Conservation (phyloP, 53 echinoderm and acorn worm genomes). For the Actinopyga echinites region DNA sequence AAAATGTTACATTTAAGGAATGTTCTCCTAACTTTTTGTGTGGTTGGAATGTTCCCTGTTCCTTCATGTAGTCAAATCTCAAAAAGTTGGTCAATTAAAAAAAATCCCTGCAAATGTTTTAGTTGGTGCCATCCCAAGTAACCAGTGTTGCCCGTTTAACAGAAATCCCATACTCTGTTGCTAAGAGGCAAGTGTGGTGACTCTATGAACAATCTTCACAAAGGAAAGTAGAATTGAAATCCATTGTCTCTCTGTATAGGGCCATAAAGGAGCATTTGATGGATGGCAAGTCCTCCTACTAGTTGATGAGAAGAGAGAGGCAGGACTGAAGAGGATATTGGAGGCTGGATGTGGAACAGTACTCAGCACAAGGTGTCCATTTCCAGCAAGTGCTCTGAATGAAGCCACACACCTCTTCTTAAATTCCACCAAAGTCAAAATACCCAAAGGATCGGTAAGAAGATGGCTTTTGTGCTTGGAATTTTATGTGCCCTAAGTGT, state of each 20-base stretch:
- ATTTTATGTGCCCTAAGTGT: no score
- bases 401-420: conserved; percentile 91
- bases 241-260: not conserved
- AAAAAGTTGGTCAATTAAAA: no score
- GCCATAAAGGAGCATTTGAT: conserved; percentile 70
- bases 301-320: conserved; percentile 79
- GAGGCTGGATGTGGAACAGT: conserved; percentile 89
- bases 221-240: not conserved
- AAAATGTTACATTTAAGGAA: no score
- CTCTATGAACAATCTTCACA: not conserved
- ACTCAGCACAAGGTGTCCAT: conserved; percentile 76
- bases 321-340: conserved; percentile 84
- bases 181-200: not conserved
- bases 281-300: conserved; percentile 82
- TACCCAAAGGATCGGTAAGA: conserved; percentile 67
- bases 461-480: not conserved
- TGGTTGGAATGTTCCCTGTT: no score
- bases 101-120: no score
- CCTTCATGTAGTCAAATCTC: no score
- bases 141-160: no score
- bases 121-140: no score
- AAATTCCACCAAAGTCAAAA: conserved; percentile 71
- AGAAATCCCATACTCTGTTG: no score
- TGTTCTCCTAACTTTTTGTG: no score
- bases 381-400: conserved; percentile 33